Evolutionary conservation across 2,797 vertebrate genomes (phyloP).

Genomic region (Merluccius polli): DNA sequence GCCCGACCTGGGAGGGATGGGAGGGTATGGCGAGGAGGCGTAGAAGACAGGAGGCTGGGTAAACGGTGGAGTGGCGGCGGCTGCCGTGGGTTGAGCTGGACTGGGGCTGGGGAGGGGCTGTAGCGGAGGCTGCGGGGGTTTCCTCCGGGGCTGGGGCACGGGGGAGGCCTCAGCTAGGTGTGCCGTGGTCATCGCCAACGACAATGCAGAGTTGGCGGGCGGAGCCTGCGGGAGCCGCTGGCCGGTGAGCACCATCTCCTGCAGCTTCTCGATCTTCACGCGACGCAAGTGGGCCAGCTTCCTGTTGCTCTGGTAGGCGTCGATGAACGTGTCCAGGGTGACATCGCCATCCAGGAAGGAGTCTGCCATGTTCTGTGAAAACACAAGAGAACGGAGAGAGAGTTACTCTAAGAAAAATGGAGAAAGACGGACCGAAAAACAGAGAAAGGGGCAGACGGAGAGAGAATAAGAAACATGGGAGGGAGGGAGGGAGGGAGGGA

Average conservation of each 20-base stretch:
- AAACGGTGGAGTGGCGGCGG: conserved; percentile 43
- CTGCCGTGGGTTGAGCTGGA: conserved; percentile 54
- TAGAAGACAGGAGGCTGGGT: conserved; percentile 65
- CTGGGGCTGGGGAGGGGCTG: conserved; percentile 70
- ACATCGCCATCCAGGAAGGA: conserved; percentile 89
- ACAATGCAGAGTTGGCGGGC: conserved; percentile 32
- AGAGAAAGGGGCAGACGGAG: too few species aligned
- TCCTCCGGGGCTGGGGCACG: conserved; percentile 74
- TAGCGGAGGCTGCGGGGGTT: conserved; percentile 80
- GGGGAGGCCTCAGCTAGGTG: conserved; percentile 68
- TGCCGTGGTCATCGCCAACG: conserved; percentile 33
- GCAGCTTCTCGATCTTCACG: conserved; percentile 96
- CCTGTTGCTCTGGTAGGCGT: conserved; percentile 86
- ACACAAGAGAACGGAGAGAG: neutral
- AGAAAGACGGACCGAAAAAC: too few species aligned
- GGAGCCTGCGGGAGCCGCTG: conserved; percentile 70
- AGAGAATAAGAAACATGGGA: too few species aligned
- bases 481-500: too few species aligned
- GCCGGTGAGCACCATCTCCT: conserved; percentile 90
- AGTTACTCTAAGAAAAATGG: neutral
- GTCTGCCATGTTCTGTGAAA: conserved; percentile 85
- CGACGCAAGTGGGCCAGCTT: conserved; percentile 89
- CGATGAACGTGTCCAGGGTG: conserved; percentile 86
- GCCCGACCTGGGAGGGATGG: conserved; percentile 83
- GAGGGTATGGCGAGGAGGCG: conserved; percentile 77